Base-by-base conservation (phyloP, 1,140 invertebrate genomes). In the Globodera rostochiensis region DNA sequence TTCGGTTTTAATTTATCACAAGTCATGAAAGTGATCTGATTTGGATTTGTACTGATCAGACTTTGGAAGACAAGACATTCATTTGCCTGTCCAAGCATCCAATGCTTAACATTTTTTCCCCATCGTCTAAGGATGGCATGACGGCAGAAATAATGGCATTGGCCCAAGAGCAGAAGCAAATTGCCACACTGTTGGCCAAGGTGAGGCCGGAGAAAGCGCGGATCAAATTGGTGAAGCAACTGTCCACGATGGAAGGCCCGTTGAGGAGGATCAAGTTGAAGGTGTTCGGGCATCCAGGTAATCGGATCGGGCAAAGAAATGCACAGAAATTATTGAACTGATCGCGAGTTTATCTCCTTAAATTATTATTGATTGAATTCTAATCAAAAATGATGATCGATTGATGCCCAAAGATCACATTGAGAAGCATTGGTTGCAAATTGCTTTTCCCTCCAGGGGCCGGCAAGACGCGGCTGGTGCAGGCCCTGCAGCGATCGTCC, bases 111-210 rank as follows among this genome's bases (percentile, higher is more conserved):
- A 36, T 3, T 36, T 36, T 36, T 36, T 36, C 2, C 36, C 36
- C 36, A 36, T 36, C 50, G 11, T 64, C 19, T 64, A 69, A 92
- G 89, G 94, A 94, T 90, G 94, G 94, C 80, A 93, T 95, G 50
- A 92, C 93, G 69, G 94, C 94, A 13, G 94, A 95, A 89, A 94
- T 95, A 45, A 94, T 94, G 81, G 94, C 94, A 21, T 91, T 95
- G 67, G 94, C 94, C 86, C 93, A 94, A 86, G 94, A 94, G 66
- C 92, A 94, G 88, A 92, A 93, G 71, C 92, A 94, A 84, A 94
- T 95, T 81, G 93, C 93, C 46, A 93, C 93, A 82, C 90, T 95
- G 11, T 91, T 95, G 67, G 93, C 93, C 87, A 93, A 92, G 85
- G 90, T 95, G 60, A 92, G 93, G 91, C 93, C 92, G 89, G 92